Conservation (phyloP, 2,888 invertebrate genomes). For the Busseola fusca region DNA sequence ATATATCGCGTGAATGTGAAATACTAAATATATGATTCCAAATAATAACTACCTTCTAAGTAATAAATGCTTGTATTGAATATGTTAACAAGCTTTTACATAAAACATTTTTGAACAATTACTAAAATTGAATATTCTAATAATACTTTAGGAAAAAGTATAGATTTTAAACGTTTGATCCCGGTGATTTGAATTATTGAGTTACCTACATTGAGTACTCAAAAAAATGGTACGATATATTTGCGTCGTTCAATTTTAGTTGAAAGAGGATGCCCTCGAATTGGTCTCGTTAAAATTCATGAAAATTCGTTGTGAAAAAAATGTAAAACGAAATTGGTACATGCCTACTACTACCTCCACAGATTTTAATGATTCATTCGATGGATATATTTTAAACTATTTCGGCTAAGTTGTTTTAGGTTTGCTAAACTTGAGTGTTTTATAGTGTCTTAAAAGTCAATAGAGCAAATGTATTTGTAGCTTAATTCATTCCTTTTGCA, state of each 20-base stretch:
- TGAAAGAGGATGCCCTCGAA: conserved; percentile 56
- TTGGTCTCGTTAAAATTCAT: conserved; percentile 56
- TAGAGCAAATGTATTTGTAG: neutral
- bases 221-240: conserved; percentile 42
- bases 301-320: conserved; percentile 48
- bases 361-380: conserved; percentile 8
- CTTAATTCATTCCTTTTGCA: neutral
- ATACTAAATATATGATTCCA: neutral
- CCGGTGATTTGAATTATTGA: conserved; percentile 42
- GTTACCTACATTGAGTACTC: conserved; percentile 40
- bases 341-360: neutral
- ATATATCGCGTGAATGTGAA: too few species aligned
- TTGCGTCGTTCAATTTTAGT: conserved; percentile 51
- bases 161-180: conserved; percentile 38
- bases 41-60: neutral
- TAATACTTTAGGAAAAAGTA: conserved; percentile 19
- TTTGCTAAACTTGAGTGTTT: neutral
- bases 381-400: conserved; percentile 3
- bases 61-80: neutral
- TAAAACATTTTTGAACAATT: neutral
- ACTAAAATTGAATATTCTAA: conserved; percentile 20
- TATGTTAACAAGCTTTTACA: neutral
- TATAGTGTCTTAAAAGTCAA: neutral
- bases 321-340: conserved; percentile 26
- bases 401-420: neutral